Base-by-base conservation (phyloP, 2,888 invertebrate genomes). In the Cheilosia scutellata region DNA sequence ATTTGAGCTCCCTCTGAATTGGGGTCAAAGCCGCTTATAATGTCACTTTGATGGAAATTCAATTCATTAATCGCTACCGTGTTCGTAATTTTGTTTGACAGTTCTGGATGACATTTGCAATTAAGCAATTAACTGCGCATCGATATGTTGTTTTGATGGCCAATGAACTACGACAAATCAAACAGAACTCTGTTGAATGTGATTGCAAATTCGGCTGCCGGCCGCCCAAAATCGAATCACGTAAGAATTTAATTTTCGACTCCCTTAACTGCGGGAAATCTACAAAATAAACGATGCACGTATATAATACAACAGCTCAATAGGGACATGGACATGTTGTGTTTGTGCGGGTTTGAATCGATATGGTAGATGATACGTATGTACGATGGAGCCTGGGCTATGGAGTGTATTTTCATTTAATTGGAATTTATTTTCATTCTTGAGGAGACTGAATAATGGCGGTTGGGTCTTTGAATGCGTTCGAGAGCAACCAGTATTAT, bases 381-480 rank as follows among this genome's bases (percentile, higher is more conserved):
- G 47, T 16, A 7, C 3, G 6, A n/a, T 7, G 16, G 16, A 6
- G 6, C 6, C 7, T 20, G 20, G 3, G 2, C 4, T 29, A 6
- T 5, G 25, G 40, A 20, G 40, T 66, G 20, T n/a, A 37, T n/a
- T 65, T 37, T 40, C 65, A 58, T 65, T 47, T 65, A 49, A 65
- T 75, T 65, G 65, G 47, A 65, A 75, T 57, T 65, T 65, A 65
- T 75, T 75, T 75, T 27, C 65, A 65, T 44, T 71, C 70, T 44
- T 31, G 29, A 31, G 42, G 55, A 40, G 47, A 66, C 66, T 29
- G 58, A 53, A 60, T 62, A 72, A 53, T 72, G 60, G 53, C 49
- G 47, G 47, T 20, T 47, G 6, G 16, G 47, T 71, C 37, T 71
- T 33, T 49, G 16, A 47, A 13, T 47, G 47, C 70, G 13, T 70